Base-by-base conservation (phyloP, 1,140 invertebrate genomes). In the Leptinotarsa lineolata region DNA sequence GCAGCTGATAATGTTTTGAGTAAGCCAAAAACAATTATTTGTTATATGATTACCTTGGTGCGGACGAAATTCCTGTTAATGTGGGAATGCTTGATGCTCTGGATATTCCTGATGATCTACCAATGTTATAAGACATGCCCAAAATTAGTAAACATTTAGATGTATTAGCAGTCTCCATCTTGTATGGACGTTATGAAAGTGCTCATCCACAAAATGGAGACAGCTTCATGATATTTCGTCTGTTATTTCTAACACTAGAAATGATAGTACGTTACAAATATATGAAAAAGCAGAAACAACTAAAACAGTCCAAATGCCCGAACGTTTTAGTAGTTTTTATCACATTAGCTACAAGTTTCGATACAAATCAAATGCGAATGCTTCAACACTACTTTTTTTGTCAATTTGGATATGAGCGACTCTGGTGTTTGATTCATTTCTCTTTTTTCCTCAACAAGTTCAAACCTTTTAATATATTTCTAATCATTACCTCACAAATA, bases 81-180 rank as follows among this genome's bases (percentile, higher is more conserved):
- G 92, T 92, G 86, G 93, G 92, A 88, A 95, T 94, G 88, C 93
- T 94, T 84, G 93, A 94, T 81, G 93, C 92, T 90, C 93, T 90
- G 89, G 92, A 91, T 88, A 95, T 93, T 85, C 89, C 90, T 69
- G 79, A 77, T 76, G 81, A 82, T 83, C 83, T 83, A 73, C 74
- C 48, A 67, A 78, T 74, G 74, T 80, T 82, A 81, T 76, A 77
- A 81, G 73, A 76, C 78, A 77, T 81, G 81, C 86, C 84, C 63
- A 79, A 84, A 67, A 76, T 78, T 79, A 79, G 72, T 78, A 74
- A 70, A 30, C 16, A 59, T 65, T 72, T 72, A 63, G 22, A 18
- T 15, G 4, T 54, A 16, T 54, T 16, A 54, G 16, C 48, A 18
- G 48, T 16, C 48, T 54, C 48, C 48, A 54, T 54, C n/a, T 54